phyloP scores from a whole-genome alignment of 2,113 vertebrate species.

The Thunnus maccoyii region DNA sequence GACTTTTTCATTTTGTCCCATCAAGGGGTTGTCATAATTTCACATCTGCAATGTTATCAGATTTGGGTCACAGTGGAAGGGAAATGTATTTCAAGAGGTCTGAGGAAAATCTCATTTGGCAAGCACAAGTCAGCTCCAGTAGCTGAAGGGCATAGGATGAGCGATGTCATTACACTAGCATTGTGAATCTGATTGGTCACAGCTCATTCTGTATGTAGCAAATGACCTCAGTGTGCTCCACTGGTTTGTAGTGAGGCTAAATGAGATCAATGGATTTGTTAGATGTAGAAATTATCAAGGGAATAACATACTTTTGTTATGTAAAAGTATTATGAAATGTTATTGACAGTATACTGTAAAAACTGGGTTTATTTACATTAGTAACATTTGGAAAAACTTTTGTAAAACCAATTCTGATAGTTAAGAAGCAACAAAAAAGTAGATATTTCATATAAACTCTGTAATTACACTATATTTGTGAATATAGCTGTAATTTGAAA shows the following conservation, averaged over 20 bases:
- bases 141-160: conserved; percentile 57
- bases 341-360: neutral
- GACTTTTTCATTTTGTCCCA: conserved; percentile 14
- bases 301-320: neutral
- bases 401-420: neutral
- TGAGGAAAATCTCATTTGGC: conserved; percentile 52
- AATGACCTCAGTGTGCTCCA: conserved; percentile 46
- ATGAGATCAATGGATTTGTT: conserved; percentile 49
- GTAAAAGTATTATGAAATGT: neutral
- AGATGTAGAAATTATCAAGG: conserved; percentile 17
- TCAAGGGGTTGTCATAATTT: conserved; percentile 19
- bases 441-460: no score
- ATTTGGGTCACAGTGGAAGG: conserved; percentile 34
- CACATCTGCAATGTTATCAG: conserved; percentile 37
- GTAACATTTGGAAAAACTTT: neutral
- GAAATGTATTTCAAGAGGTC: conserved; percentile 39
- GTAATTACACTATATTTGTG: neutral
- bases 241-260: conserved; percentile 34
- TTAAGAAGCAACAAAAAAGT: neutral
- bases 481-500: neutral
- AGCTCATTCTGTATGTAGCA: conserved; percentile 47
- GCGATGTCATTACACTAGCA: conserved; percentile 56
- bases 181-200: conserved; percentile 70
- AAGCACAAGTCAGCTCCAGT: conserved; percentile 37
- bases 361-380: neutral